Conservation (phyloP, 2,113 vertebrate species). For the Acanthochromis polyacanthus region DNA sequence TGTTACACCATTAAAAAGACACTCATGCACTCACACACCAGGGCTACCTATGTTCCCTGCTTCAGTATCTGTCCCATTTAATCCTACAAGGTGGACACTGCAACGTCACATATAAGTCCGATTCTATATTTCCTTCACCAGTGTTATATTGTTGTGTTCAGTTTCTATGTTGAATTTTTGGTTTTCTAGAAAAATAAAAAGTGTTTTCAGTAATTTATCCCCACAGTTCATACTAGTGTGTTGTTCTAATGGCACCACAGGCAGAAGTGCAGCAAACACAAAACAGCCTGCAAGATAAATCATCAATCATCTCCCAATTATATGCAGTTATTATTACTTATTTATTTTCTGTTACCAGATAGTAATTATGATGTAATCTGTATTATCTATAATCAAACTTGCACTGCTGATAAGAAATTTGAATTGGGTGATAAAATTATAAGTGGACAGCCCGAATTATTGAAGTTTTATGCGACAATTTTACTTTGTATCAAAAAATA, state of each 20-base stretch:
- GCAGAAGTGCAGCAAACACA: no score
- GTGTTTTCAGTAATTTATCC: conserved; percentile 56
- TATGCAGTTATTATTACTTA: no score
- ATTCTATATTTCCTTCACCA: conserved; percentile 51
- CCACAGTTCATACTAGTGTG: neutral
- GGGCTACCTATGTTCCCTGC: conserved; percentile 22
- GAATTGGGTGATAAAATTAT: neutral
- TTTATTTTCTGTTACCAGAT: no score
- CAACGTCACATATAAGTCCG: conserved; percentile 36
- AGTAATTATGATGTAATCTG: no score
- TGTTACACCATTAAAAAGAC: conserved; percentile 51
- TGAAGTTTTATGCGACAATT: no score
- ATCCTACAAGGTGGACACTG: conserved; percentile 35
- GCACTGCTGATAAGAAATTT: neutral
- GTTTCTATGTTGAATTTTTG: conserved; percentile 51
- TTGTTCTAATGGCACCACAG: neutral
- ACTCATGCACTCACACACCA: conserved; percentile 39
- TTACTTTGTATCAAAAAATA: no score
- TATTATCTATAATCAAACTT: neutral
- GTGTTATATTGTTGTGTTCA: conserved; percentile 58
- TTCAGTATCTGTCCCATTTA: conserved; percentile 25
- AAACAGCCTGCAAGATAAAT: neutral
- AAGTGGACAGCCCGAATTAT: neutral
- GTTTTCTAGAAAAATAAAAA: conserved; percentile 76
- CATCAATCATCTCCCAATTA: no score